Evolutionary conservation across 2,113 vertebrate genomes (phyloP).

Genomic region (Pachyramphus minor): DNA sequence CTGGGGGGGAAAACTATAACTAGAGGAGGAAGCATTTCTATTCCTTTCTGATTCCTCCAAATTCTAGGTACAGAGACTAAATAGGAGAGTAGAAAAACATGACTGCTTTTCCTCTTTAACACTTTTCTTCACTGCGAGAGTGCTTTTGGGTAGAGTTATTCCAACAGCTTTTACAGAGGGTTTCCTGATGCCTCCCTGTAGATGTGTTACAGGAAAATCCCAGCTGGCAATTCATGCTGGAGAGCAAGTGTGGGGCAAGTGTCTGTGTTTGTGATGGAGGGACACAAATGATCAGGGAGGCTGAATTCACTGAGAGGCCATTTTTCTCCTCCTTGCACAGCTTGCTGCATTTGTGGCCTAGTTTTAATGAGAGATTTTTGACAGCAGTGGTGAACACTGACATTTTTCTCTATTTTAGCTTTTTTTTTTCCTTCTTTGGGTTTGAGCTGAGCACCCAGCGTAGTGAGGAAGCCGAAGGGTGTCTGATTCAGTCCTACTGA

Average conservation of each 20-base stretch:
- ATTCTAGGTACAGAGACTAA: background rate
- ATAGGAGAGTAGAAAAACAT: background rate
- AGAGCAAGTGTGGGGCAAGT: background rate
- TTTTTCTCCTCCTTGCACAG: background rate
- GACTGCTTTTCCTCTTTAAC: background rate
- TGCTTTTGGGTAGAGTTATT: background rate
- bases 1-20: background rate
- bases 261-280: background rate
- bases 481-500: background rate
- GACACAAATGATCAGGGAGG: background rate
- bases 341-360: background rate
- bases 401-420: background rate
- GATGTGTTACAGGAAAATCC: background rate
- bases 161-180: background rate
- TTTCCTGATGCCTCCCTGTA: background rate
- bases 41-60: background rate
- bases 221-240: background rate
- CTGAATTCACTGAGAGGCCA: background rate
- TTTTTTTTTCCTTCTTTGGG: background rate
- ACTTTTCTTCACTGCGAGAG: background rate
- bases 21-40: background rate
- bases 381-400: background rate
- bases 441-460: background rate
- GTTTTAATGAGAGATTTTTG: conserved; percentile 30
- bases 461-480: background rate